Evolutionary conservation across 2,797 vertebrate genomes (phyloP).

Genomic region (Bucorvus abyssinicus): DNA sequence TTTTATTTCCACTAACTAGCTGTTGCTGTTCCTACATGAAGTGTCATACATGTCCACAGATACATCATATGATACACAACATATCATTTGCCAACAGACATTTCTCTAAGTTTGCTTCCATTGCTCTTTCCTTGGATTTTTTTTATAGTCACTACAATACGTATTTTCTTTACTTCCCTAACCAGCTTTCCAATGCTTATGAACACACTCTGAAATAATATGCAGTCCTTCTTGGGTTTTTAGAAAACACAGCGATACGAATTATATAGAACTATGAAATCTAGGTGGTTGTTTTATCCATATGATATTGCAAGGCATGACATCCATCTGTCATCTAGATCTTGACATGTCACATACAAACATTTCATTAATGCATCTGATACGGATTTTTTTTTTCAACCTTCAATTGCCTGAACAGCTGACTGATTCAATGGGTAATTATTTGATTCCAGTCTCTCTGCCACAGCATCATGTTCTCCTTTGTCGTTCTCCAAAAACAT

Average conservation of each 20-base stretch:
- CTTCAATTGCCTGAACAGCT: neutral
- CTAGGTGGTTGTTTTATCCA: neutral
- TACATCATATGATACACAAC: neutral
- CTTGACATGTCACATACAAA: neutral
- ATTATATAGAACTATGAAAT: neutral
- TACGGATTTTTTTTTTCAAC: neutral
- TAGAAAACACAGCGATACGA: neutral
- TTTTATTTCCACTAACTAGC: neutral
- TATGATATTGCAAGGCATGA: neutral
- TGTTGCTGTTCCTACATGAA: neutral
- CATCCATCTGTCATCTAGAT: neutral
- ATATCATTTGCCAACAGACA: neutral
- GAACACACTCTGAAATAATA: neutral
- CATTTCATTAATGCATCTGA: neutral
- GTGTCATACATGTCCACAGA: neutral
- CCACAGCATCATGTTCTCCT: neutral
- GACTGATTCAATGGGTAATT: neutral
- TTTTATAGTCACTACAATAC: neutral
- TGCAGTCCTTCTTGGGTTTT: rapidly evolving
- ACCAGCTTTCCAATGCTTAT: neutral
- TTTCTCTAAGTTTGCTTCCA: neutral
- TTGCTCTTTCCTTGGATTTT: neutral
- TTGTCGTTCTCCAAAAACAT: neutral
- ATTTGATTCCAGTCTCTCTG: neutral
- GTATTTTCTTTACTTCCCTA: neutral